Evolutionary conservation across 1,140 invertebrate genomes (phyloP).

Genomic region (Tetragonula clypearis): DNA sequence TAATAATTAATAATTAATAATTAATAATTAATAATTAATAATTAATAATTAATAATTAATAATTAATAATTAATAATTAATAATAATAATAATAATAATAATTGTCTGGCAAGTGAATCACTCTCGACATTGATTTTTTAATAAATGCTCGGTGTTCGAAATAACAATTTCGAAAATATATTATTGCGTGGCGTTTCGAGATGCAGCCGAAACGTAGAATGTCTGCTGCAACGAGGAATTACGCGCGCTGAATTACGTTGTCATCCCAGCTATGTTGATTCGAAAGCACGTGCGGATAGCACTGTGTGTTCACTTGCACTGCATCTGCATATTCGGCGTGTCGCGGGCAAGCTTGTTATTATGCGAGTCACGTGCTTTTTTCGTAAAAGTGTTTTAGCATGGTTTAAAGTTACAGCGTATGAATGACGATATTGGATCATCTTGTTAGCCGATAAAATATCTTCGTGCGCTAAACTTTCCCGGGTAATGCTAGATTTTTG

Average conservation of each 20-base stretch:
- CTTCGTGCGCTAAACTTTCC: background rate
- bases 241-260: slow-evolving; percentile 7
- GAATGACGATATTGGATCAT: background rate
- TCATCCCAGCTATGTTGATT: slow-evolving; percentile 11
- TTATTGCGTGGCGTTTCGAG: background rate
- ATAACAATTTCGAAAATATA: background rate
- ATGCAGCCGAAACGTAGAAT: background rate
- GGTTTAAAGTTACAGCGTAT: background rate
- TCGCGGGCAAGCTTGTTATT: background rate
- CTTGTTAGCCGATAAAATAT: background rate
- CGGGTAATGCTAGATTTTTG: no score
- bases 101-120: no score
- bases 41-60: no score
- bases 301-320: background rate
- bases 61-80: no score
- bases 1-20: no score
- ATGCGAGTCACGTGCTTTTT: background rate
- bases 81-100: no score
- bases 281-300: background rate
- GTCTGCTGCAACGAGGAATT: background rate
- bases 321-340: background rate
- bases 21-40: no score
- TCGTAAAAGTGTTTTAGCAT: background rate
- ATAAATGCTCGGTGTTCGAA: background rate
- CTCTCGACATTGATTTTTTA: no score